Evolutionary conservation across 2,888 invertebrate genomes (phyloP).

Genomic region (Autographa gamma): DNA sequence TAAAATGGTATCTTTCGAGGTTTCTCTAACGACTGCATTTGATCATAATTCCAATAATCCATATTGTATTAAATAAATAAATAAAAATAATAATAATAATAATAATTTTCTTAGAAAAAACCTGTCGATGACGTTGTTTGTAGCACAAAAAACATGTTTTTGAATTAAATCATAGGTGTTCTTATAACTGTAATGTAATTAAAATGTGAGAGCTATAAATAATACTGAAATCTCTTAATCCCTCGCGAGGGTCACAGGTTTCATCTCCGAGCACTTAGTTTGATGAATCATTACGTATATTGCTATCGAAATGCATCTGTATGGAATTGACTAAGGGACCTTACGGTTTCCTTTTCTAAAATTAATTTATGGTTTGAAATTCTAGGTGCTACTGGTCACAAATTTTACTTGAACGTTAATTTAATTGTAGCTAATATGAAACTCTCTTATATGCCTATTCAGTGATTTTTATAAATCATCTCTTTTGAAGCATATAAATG

Average conservation of each 20-base stretch:
- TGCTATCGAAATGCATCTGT: neutral
- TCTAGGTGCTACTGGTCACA: too few species aligned
- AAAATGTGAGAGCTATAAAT: neutral
- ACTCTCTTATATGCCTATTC: too few species aligned
- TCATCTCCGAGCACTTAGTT: neutral
- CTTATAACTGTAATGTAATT: neutral
- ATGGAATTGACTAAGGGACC: constrained; percentile 1
- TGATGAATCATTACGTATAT: constrained; percentile 1
- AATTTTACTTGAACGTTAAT: too few species aligned
- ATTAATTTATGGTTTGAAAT: neutral
- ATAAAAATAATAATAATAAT: too few species aligned
- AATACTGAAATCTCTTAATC: neutral
- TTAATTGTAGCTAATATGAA: too few species aligned
- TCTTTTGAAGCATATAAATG: neutral
- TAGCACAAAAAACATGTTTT: neutral
- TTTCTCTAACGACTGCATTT: too few species aligned
- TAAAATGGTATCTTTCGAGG: too few species aligned
- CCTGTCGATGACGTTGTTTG: too few species aligned
- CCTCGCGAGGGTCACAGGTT: neutral
- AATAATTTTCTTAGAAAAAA: neutral
- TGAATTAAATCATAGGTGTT: neutral
- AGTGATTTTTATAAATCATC: too few species aligned
- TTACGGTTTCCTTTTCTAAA: neutral
- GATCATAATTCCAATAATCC: too few species aligned
- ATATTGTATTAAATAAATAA: too few species aligned